Base-by-base conservation (phyloP, 2,113 vertebrate species). In the Sisor rabdophorus region DNA sequence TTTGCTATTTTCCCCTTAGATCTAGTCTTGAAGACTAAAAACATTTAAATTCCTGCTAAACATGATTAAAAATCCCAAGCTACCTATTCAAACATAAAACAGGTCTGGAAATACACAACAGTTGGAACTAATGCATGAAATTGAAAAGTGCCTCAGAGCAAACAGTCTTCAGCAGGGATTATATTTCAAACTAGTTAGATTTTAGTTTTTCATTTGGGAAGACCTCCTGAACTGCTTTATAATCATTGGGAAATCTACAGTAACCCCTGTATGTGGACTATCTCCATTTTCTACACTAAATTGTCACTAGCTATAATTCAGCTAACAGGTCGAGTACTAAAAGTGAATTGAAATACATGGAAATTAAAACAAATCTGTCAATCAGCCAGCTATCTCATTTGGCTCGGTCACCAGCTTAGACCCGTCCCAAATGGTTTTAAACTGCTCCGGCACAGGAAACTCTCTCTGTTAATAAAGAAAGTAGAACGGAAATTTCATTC, bases 391-490 rank as follows among this genome's bases (percentile, higher is more conserved):
- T 2, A 98, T 98, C 90, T 99, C 96, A 56, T 95, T 93, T 74
- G 97, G 95, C 83, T 97, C 96, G 73, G 97, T 99, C 89, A 96
- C 90, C 89, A 99, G 85, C 86, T 93, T 96, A 81, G 93, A 93
- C 73, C 96, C 96, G 72, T 96, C 91, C 97, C 97, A 99, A 5
- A 93, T 82, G 2, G 96, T 99, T 92, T 98, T 98, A 90, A 95
- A 99, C 92, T 99, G 97, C 86, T 99, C 97, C 9, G 97, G 97
- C 84, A 99, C 90, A 2, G 97, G 96, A 85, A 95, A 96, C 93
- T 99, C 97, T 90, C 89, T 97, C 97, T 99, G 92, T 78, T 53
- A 68, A 75, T 75, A 17, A 71, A 73, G 78, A 47, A 52, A 55
- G 16, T 36, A 75, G 28, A 53, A 40, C 32, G 48, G 5, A 17